Conservation (phyloP, 92 coral and sea anemone genomes). For the Zoanthus sansibaricus region DNA sequence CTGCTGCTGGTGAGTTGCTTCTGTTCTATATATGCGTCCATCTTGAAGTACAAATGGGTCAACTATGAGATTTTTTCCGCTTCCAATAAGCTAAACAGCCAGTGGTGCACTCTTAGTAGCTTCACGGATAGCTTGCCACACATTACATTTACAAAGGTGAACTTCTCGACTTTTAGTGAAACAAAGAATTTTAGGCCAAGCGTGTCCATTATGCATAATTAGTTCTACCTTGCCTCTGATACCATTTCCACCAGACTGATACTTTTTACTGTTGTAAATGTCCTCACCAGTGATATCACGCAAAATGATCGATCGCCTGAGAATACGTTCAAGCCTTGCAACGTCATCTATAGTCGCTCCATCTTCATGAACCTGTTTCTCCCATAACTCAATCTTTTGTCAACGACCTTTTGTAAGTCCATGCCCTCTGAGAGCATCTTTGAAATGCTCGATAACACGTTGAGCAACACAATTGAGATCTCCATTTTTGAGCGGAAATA, state of each 20-base stretch:
- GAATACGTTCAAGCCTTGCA: neutral
- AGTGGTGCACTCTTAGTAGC: conserved; percentile 15
- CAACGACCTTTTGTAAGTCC: conserved; percentile 23
- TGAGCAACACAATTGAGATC: conserved; percentile 13
- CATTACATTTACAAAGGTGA: neutral
- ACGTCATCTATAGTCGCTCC: neutral
- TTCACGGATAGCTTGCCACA: conserved; percentile 23
- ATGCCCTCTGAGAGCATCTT: conserved; percentile 4
- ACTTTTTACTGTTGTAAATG: conserved; percentile 18
- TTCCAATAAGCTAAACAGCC: conserved; percentile 6
- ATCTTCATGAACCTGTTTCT: neutral
- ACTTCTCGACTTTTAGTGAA: neutral
- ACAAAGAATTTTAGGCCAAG: neutral
- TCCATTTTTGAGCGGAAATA: neutral
- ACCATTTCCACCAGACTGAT: neutral
- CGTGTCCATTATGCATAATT: neutral
- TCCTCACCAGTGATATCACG: conserved; percentile 1
- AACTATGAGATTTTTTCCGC: neutral
- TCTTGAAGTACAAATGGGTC: conserved; percentile 23
- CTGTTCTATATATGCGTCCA: neutral
- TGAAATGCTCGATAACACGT: conserved; percentile 25
- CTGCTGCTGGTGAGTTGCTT: conserved; percentile 9
- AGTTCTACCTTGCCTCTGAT: neutral
- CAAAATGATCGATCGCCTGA: neutral
- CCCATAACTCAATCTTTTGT: conserved; percentile 26